phyloP scores from a whole-genome alignment of 2,113 vertebrate genomes.

The Lophochroa leadbeateri region DNA sequence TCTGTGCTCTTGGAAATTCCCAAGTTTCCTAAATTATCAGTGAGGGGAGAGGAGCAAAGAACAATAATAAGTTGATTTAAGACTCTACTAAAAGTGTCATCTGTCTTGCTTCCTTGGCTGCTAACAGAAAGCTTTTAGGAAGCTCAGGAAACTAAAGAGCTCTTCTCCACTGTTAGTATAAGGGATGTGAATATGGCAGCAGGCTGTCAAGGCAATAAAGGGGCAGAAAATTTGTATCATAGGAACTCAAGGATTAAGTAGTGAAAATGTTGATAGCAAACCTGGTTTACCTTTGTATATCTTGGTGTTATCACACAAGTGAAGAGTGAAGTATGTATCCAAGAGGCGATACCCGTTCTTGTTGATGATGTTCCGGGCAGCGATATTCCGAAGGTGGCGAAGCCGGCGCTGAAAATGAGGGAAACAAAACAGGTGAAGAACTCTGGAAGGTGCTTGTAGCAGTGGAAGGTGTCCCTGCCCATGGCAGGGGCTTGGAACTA shows the following conservation, averaged over 20 bases:
- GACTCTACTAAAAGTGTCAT: neutral
- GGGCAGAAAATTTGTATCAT: fast-evolving
- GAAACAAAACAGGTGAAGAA: neutral
- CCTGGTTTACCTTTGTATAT: constrained; percentile 81
- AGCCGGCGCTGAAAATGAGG: constrained; percentile 85
- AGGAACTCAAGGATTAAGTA: neutral
- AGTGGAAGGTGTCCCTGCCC: neutral
- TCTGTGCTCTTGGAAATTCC: neutral
- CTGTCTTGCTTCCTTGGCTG: neutral
- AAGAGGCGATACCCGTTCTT: constrained; percentile 91
- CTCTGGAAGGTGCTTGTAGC: neutral
- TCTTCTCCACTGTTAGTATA: neutral
- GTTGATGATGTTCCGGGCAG: constrained; percentile 93
- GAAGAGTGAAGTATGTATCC: constrained; percentile 96
- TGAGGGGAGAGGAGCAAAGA: neutral
- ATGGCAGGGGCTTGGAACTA: neutral
- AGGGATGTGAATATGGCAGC: fast-evolving
- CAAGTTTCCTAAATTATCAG: neutral
- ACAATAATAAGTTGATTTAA: neutral
- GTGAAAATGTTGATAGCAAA: neutral
- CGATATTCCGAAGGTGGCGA: constrained; percentile 93
- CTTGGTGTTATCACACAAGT: constrained; percentile 82
- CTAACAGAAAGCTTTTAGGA: neutral
- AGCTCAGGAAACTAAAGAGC: neutral
- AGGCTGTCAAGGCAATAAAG: neutral